A percentile compares a stretch with the other conserved stretches of the same genome.
Conservation (phyloP, 2,113 vertebrate genomes). For the Miniopterus natalensis region DNA sequence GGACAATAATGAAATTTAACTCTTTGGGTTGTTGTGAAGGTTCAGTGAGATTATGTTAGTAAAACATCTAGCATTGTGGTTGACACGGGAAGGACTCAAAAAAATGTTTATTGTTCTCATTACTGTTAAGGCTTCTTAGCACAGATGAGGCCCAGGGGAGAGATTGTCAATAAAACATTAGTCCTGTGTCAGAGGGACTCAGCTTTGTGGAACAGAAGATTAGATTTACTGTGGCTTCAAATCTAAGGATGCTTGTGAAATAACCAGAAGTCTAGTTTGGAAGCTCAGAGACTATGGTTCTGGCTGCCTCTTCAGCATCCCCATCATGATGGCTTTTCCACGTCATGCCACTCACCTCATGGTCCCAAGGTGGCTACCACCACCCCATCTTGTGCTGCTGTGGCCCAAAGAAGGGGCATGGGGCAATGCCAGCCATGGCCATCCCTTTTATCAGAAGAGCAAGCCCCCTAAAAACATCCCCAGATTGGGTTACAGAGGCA, state of each 20-base stretch:
- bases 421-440: neutral
- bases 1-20: neutral
- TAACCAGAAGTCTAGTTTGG: neutral
- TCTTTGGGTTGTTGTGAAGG: neutral
- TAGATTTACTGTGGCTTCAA: neutral
- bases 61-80: neutral
- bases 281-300: neutral
- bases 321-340: neutral
- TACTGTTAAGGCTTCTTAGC: neutral
- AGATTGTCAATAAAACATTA: neutral
- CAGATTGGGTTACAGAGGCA: neutral
- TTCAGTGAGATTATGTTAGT: neutral
- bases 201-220: neutral
- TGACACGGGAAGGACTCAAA: neutral
- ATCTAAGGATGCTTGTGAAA: neutral
- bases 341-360: neutral
- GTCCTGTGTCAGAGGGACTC: neutral
- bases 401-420: neutral
- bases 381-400: neutral
- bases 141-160: neutral
- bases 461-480: neutral
- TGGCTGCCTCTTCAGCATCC: neutral
- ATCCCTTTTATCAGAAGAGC: neutral
- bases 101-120: neutral
- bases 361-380: slow-evolving; percentile 31